Evolutionary conservation across 1,140 invertebrate genomes (phyloP).

Genomic region (Procambarus virginalis): DNA sequence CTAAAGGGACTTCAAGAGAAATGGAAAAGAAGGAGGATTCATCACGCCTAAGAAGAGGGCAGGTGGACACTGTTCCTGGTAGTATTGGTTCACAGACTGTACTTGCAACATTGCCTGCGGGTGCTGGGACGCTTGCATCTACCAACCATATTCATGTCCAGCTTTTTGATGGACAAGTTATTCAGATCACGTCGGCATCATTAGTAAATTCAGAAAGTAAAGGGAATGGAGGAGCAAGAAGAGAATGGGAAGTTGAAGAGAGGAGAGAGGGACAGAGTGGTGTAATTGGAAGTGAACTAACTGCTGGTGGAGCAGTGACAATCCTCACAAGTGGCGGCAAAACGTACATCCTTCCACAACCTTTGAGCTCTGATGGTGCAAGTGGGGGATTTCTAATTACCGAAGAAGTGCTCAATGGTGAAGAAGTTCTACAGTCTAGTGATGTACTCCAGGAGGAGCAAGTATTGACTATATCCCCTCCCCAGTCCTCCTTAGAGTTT

Average conservation of each 20-base stretch:
- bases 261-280: not conserved
- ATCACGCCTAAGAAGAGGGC: not conserved
- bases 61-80: not conserved
- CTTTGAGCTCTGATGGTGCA: slow-evolving; percentile 8
- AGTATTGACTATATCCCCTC: slow-evolving; percentile 31
- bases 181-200: slow-evolving; percentile 34
- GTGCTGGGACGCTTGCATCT: slow-evolving; percentile 2
- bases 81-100: not conserved
- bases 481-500: slow-evolving; percentile 22
- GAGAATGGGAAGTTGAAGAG: not conserved
- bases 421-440: slow-evolving; percentile 18
- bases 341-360: slow-evolving; percentile 33
- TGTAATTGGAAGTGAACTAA: not conserved
- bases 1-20: not conserved
- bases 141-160: slow-evolving; percentile 22
- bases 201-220: not conserved
- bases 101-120: not conserved
- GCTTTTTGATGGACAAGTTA: slow-evolving; percentile 42
- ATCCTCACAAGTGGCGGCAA: slow-evolving; percentile 44
- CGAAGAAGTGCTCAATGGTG: slow-evolving; percentile 18
- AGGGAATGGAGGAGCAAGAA: not conserved
- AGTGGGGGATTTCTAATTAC: slow-evolving; percentile 11
- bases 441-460: slow-evolving; percentile 34
- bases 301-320: slow-evolving; percentile 7
- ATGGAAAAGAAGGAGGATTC: not conserved